Percentiles rank a stretch among this genome's conserved stretches.
These are phyloP conservation scores for Chionodraco myersi DNA, from an alignment of 2,113 vertebrate genomes.

Conservation along the genomic window DNA sequence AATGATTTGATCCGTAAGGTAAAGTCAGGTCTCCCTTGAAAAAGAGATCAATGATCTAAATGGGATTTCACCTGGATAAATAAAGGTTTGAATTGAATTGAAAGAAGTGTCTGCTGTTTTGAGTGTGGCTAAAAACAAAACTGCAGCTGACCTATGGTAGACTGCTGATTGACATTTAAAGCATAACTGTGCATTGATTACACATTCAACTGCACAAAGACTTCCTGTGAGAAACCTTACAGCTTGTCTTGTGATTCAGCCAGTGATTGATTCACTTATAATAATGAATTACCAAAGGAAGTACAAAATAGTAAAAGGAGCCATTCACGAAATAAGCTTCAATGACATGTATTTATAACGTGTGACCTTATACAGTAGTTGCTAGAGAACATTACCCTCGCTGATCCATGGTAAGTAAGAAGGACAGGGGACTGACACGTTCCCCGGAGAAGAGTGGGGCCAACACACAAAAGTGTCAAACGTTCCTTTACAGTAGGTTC, in stretches of 20 bases:
- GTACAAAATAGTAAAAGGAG: neutral
- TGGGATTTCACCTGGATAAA: too few relatives aligned
- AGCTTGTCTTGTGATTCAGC: conserved; percentile 4
- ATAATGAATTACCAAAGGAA: neutral
- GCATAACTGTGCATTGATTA: neutral
- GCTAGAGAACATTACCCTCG: conserved; percentile 80
- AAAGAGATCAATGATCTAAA: too few relatives aligned
- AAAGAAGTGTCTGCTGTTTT: neutral
- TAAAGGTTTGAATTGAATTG: too few relatives aligned
- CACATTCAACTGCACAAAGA: neutral
- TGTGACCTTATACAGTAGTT: neutral
- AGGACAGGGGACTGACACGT: conserved; percentile 93
- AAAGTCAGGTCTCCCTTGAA: too few relatives aligned
- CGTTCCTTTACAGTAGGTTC: conserved; percentile 88
- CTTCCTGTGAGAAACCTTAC: neutral
- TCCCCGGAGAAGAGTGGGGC: conserved; percentile 92
- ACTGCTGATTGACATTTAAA: neutral
- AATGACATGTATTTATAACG: neutral
- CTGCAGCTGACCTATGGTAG: neutral
- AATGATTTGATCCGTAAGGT: neutral
- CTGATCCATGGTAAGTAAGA: conserved; percentile 89
- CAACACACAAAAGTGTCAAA: conserved; percentile 93
- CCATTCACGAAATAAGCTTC: neutral
- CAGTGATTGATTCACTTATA: neutral
- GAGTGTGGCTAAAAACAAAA: neutral